Conservation (phyloP, 2,113 vertebrate species). For the Colistium nudipinnis region DNA sequence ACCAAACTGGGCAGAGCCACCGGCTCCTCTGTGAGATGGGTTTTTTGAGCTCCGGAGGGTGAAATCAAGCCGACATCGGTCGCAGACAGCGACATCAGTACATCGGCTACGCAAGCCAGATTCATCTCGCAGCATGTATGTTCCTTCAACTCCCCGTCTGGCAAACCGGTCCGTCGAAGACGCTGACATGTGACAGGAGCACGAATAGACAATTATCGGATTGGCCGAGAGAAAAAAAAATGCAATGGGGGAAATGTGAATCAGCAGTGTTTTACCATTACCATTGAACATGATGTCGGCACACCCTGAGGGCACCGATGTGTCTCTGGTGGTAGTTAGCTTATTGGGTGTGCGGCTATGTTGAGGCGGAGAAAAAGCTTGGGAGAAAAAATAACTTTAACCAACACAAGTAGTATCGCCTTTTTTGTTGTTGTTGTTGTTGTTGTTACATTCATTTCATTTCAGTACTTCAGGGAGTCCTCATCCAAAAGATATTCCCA, state of each 20-base stretch:
- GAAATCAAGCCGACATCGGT: slow-evolving; percentile 46
- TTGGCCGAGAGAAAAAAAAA: not conserved
- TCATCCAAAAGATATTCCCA: slow-evolving; percentile 50
- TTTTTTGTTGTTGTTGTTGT: too few species aligned
- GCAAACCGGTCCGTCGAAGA: slow-evolving; percentile 14
- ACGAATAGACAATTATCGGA: not conserved
- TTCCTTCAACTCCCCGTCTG: slow-evolving; percentile 18
- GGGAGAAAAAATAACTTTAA: not conserved
- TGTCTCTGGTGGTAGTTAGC: slow-evolving; percentile 5
- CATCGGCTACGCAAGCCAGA: slow-evolving; percentile 17
- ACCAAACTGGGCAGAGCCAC: slow-evolving; percentile 41
- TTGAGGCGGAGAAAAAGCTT: not conserved
- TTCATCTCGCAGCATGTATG: slow-evolving; percentile 22
- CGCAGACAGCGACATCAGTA: slow-evolving; percentile 7
- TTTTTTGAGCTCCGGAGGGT: slow-evolving; percentile 41
- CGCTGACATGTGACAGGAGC: slow-evolving; percentile 2
- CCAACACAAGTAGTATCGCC: slow-evolving; percentile 1
- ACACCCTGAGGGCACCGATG: slow-evolving; percentile 2
- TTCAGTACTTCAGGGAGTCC: slow-evolving; percentile 23
- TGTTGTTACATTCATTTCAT: too few species aligned
- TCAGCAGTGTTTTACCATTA: slow-evolving; percentile 2
- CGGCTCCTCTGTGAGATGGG: slow-evolving; percentile 35
- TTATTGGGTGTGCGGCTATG: not conserved
- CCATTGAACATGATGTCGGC: not conserved
- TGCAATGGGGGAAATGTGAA: slow-evolving; percentile 2